Conservation (phyloP, 2,888 invertebrate species). For the Cristatella mucedo region DNA sequence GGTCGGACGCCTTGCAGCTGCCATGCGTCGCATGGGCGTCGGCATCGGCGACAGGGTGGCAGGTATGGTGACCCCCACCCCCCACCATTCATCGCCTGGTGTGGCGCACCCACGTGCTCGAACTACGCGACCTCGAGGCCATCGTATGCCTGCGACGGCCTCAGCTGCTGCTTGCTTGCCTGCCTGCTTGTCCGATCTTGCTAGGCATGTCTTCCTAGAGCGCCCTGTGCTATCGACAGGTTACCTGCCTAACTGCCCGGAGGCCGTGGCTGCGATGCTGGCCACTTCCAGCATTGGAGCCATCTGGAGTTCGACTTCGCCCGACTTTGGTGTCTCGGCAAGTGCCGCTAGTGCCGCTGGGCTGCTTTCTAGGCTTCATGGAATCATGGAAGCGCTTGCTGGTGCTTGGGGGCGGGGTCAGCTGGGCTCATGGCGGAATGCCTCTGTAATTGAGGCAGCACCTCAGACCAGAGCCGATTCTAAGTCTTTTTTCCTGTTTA, state of each 20-base stretch:
- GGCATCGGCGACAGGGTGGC: conserved; percentile 41
- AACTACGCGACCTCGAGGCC: too few species aligned
- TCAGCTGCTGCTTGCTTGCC: neutral
- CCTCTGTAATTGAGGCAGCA: too few species aligned
- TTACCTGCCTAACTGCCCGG: conserved; percentile 43
- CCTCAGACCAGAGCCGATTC: too few species aligned
- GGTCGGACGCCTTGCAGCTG: conserved; percentile 36
- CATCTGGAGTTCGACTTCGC: conserved; percentile 44
- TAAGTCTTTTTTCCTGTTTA: too few species aligned
- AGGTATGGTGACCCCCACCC: conserved; percentile 19
- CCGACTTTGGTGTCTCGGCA: conserved; percentile 44
- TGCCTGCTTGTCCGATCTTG: neutral
- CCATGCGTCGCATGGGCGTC: conserved; percentile 36
- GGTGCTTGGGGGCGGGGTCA: neutral
- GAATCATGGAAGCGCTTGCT: neutral
- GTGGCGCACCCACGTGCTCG: too few species aligned
- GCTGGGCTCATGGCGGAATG: neutral
- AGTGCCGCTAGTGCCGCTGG: conserved; percentile 13
- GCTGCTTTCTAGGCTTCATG: neutral
- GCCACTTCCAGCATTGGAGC: conserved; percentile 44
- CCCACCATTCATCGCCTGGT: neutral
- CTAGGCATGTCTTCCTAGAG: neutral
- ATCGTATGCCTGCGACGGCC: neutral
- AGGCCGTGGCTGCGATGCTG: conserved; percentile 43
- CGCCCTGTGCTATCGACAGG: conserved; percentile 22